Evolutionary conservation across 35 echinoderm and acorn worm species (phyloP).

Genomic region (Holothuria glaberrima): DNA sequence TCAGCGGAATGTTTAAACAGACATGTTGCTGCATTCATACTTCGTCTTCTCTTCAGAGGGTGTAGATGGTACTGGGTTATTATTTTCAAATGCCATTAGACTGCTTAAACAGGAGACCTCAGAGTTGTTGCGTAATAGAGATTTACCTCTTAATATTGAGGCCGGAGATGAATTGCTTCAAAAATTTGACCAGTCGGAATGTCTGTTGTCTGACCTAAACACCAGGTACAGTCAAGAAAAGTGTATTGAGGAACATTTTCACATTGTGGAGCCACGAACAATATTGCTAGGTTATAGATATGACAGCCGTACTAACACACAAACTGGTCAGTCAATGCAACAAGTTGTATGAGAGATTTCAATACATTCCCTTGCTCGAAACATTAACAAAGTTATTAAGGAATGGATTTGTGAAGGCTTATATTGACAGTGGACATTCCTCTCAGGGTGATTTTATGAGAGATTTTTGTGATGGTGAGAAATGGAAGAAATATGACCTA

Average conservation of each 20-base stretch:
- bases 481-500: conserved; percentile 48
- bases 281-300: not conserved
- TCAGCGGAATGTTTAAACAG: too few species aligned
- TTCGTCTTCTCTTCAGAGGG: not conserved
- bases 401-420: not conserved
- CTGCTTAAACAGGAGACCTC: not conserved
- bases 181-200: not conserved
- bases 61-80: not conserved
- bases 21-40: conserved; percentile 10
- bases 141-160: not conserved
- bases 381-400: not conserved
- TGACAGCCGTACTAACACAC: not conserved
- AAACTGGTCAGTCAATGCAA: conserved; percentile 2
- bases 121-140: not conserved
- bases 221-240: conserved; percentile 29
- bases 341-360: conserved; percentile 11
- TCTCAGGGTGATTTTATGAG: conserved; percentile 37
- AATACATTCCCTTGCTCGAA: not conserved
- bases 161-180: not conserved
- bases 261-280: not conserved
- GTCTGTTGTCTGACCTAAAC: not conserved
- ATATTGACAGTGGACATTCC: not conserved
- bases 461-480: conserved; percentile 65
- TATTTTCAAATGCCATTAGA: not conserved
- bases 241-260: not conserved